Evolutionary conservation across 1,140 invertebrate genomes (phyloP), one percentile per base, ranked within the genome.

Genomic region (Centruroides sculpturatus): DNA sequence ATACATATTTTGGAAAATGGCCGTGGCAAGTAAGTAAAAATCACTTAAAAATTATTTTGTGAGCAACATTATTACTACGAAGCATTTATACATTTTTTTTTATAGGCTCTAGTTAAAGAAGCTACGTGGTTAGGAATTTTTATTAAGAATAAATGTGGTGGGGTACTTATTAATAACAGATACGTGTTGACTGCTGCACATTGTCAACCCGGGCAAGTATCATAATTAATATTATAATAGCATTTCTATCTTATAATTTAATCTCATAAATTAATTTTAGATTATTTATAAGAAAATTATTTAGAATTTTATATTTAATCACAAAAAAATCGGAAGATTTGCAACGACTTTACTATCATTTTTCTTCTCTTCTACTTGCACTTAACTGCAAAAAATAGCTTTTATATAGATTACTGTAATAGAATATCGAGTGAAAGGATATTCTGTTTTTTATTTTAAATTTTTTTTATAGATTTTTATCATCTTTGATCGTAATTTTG

Each of bases 101-200:
- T 59, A 12, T 5, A 69, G 64, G 67, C 91, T 2, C 74, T 93
- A 23, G 85, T 95, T 0, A 80, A 88, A 56, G 91, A 95, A 73
- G 85, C 89, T 2, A 92, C 89, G 0, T 93, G 89, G 89, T 76
- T 94, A 47, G 90, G 90, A 3, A 79, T 94, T 1, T 92, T 93
- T 70, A 90, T 87, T n/a, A 93, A 93, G 72, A 92, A 93, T 72
- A 95, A 95, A 74, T 94, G 90, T 70, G 90, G 91, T 11, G 91
- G 90, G 47, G 91, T 94, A 0, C 79, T 94, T 4, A 60, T 69
- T n/a, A 58, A 50, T 11, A 12, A 82, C 59, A 82, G 82, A 71
- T 91, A 85, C 69, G 89, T 93, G 5, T 59, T 67, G 12, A 67
- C 66, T 12, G 66, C 67, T 13, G 67, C 61, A 3, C 67, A 68